Base-by-base conservation (phyloP, 2,888 invertebrate genomes). In the Hipparchia sbordonii region DNA sequence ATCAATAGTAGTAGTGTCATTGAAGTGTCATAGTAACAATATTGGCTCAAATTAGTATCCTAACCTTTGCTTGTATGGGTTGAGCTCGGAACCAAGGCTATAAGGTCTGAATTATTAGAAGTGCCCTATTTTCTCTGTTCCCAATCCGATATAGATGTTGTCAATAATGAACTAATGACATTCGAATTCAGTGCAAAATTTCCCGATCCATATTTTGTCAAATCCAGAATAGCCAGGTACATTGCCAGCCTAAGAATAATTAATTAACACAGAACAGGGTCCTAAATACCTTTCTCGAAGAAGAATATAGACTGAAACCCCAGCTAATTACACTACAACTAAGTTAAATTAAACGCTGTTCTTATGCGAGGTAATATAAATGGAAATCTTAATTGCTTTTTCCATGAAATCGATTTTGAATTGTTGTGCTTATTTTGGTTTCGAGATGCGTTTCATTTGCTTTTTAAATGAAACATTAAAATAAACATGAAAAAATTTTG, bases 321-420 rank as follows among this genome's bases (percentile, higher is more conserved):
- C 13, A 68, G 68, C 48, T 60, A 46, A 67, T 57, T 67, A 68
- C 48, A 33, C 8, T 51, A 59, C 68, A 59, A 60, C 68, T 68
- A 68, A 59, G 48, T 68, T 48, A 59, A 68, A 68, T 60, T 68
- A 68, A 68, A 68, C 59, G 68, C 51, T 51, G 68, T 68, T 60
- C 60, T 60, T 68, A 48, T 60, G 59, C 68, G 51, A 68, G 59
- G 68, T 68, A 68, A 59, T 68, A 68, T 48, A 68, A 59, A 68
- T 68, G 57, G 67, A 57, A 59, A 68, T 68, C 67, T 60, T 68
- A 57, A 68, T 68, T 68, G 59, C 59, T 46, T 68, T 68, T 68
- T 68, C 48, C 59, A 68, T 65, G 65, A 33, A 65, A 65, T 63
- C 63, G 62, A 62, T 63, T 9, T 63, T 51, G 56, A 45, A 56